Percentiles rank a stretch among this genome's conserved stretches.
Conservation (phyloP, 2,113 vertebrate genomes). For the Hyla sarda region DNA sequence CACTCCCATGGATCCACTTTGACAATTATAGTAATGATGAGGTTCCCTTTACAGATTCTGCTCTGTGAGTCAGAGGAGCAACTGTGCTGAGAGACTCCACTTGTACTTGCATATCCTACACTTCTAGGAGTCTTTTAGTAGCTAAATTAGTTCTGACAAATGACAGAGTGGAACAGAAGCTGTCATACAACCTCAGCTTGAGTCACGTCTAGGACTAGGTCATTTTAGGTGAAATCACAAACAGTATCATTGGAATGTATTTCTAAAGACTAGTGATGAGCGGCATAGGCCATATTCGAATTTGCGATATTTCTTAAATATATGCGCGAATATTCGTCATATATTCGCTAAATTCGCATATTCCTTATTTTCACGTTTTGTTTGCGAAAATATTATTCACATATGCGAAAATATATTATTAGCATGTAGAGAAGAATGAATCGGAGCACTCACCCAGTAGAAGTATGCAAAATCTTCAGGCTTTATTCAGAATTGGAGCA, state of each 20-base stretch:
- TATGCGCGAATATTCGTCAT: too few relatives aligned
- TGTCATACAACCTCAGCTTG: not conserved
- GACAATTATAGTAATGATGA: not conserved
- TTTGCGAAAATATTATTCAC: too few relatives aligned
- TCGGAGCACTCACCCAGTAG: too few relatives aligned
- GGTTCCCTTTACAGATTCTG: not conserved
- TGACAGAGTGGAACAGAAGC: not conserved
- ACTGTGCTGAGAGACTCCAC: not conserved
- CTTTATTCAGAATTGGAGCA: too few relatives aligned
- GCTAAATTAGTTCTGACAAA: not conserved
- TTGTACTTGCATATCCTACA: not conserved
- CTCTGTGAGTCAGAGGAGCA: not conserved
- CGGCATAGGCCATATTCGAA: too few relatives aligned
- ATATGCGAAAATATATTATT: too few relatives aligned
- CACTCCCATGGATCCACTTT: not conserved
- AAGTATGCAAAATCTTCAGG: too few relatives aligned
- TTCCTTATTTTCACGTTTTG: too few relatives aligned
- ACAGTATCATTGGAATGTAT: not conserved
- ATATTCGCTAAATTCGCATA: too few relatives aligned
- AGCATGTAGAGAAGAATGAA: too few relatives aligned
- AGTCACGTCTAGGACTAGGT: constrained; percentile 2
- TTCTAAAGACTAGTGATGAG: not conserved
- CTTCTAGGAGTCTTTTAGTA: not conserved
- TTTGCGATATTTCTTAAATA: too few relatives aligned
- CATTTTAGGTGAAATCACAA: constrained; percentile 7